Conservation (phyloP, 1,140 invertebrate species). For the Brachionus koreanus region DNA sequence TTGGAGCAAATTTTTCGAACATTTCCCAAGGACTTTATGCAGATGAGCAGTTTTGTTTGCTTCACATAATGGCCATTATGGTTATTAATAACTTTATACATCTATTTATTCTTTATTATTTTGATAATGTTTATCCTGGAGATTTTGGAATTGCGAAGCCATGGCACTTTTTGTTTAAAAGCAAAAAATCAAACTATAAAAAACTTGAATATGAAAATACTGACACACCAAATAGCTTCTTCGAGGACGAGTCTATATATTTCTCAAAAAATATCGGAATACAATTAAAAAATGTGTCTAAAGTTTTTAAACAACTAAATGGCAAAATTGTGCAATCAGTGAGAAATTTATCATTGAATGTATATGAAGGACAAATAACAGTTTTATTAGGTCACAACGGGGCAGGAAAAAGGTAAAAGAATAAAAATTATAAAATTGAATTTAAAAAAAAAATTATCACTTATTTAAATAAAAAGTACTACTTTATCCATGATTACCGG, state of each 20-base stretch:
- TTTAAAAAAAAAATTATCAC: conserved; percentile 64
- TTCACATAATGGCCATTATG: conserved; percentile 62
- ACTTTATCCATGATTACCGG: conserved; percentile 49
- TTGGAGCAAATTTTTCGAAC: not conserved
- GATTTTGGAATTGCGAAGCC: conserved; percentile 59
- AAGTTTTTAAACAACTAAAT: not conserved
- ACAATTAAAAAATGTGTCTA: not conserved
- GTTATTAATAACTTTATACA: conserved; percentile 66
- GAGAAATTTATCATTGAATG: conserved; percentile 51
- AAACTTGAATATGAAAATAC: not conserved
- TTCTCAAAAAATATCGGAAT: not conserved
- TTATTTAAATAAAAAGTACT: conserved; percentile 59
- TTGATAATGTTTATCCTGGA: conserved; percentile 68
- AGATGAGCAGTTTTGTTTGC: conserved; percentile 54
- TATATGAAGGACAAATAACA: conserved; percentile 59
- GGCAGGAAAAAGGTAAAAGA: conserved; percentile 62
- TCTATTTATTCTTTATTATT: conserved; percentile 65
- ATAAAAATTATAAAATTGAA: not conserved
- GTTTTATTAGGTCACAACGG: conserved; percentile 65
- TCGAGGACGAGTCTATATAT: not conserved
- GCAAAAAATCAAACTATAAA: not conserved
- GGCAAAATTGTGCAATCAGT: conserved; percentile 49
- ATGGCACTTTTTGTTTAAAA: not conserved
- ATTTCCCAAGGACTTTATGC: conserved; percentile 44
- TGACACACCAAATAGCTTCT: not conserved